Percentiles rank a stretch among this genome's conserved stretches.
These are phyloP conservation scores for Strigamia maritima DNA, from an alignment of 2,888 invertebrate species.

Conservation along the genomic window DNA sequence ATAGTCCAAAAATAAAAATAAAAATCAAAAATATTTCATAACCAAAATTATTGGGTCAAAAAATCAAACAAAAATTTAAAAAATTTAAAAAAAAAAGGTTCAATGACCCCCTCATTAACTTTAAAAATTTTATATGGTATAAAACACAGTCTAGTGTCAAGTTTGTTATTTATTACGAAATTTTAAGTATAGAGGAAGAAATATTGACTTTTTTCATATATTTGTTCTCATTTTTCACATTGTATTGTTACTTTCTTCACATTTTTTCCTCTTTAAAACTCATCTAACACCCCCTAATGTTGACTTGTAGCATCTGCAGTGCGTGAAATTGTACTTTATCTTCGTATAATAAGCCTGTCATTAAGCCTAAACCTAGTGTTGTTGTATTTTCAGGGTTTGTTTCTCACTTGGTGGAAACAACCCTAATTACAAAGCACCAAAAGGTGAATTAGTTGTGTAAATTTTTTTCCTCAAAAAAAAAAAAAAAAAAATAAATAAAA, in stretches of 20 bases:
- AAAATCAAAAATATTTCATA: not conserved
- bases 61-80: no score
- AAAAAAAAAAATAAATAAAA: not conserved
- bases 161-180: not conserved
- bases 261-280: not conserved
- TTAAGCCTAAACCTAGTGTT: constrained; percentile 11
- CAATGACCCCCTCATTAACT: not conserved
- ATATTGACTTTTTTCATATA: not conserved
- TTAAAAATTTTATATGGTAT: not conserved
- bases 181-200: not conserved
- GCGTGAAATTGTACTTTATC: constrained; percentile 23
- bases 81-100: not conserved
- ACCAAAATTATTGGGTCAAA: not conserved
- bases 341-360: constrained; percentile 6
- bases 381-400: constrained; percentile 14
- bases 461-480: not conserved
- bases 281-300: not conserved
- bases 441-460: constrained; percentile 1
- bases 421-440: constrained; percentile 11
- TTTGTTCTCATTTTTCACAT: not conserved
- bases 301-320: not conserved
- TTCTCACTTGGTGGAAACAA: constrained; percentile 7
- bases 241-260: not conserved
- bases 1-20: not conserved
- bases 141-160: not conserved